phyloP scores from a whole-genome alignment of 2,113 vertebrate genomes.

The Cavia porcellus region DNA sequence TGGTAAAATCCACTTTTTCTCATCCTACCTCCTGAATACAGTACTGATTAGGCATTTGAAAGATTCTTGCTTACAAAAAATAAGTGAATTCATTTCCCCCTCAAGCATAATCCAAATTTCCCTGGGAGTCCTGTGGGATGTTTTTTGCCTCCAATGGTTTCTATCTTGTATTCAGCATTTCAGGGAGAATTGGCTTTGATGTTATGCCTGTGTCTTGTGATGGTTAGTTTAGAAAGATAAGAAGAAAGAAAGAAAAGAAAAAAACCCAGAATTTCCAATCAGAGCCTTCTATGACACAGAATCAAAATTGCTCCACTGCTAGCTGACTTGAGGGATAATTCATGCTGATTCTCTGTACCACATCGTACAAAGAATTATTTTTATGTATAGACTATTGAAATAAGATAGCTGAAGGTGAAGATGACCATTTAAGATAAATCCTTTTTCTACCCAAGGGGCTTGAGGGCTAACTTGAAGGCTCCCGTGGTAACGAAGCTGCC shows the following conservation, averaged over 20 bases:
- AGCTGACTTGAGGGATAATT: neutral
- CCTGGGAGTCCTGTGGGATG: constrained; percentile 15
- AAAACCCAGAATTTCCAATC: neutral
- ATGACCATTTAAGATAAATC: neutral
- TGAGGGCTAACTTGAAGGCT: neutral
- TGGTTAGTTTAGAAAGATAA: neutral
- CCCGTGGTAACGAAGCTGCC: neutral
- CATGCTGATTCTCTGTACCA: neutral
- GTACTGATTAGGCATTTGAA: constrained; percentile 62
- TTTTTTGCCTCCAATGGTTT: neutral
- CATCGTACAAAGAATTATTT: neutral
- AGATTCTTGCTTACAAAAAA: constrained; percentile 62
- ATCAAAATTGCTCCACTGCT: neutral
- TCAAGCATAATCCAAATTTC: constrained; percentile 54
- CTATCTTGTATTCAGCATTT: constrained; percentile 59
- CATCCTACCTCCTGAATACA: constrained; percentile 54
- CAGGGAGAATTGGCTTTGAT: constrained; percentile 56
- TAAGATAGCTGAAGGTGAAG: neutral
- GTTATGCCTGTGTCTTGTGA: neutral
- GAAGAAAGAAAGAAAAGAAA: neutral
- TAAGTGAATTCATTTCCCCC: constrained; percentile 65
- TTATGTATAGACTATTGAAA: neutral
- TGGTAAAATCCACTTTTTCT: constrained; percentile 52
- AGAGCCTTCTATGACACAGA: neutral
- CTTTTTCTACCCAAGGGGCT: neutral